A percentile compares a stretch with the other conserved stretches of the same genome.
These are phyloP conservation scores for Noctua pronuba DNA, from an alignment of 2,888 invertebrate genomes.

Conservation along the genomic window DNA sequence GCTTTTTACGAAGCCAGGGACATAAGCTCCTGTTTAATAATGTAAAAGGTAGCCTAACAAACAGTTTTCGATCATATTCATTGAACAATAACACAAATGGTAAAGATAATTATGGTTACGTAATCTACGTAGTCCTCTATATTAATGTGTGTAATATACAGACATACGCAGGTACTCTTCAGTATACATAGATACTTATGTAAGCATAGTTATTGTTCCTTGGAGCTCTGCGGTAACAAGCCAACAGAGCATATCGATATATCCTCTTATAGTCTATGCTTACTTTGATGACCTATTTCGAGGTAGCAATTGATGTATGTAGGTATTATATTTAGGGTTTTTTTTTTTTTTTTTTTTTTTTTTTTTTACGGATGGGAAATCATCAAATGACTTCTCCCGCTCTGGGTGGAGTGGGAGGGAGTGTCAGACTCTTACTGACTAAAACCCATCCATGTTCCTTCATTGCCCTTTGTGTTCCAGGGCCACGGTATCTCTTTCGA, in stretches of 20 bases:
- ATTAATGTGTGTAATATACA: not conserved
- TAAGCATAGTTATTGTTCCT: constrained; percentile 22
- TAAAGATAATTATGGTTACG: constrained; percentile 3
- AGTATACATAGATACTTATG: not conserved
- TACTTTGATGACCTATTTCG: not conserved
- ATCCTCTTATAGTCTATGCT: not conserved
- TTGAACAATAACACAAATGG: constrained; percentile 15
- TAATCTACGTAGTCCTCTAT: not conserved
- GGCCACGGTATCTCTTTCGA: too few relatives aligned
- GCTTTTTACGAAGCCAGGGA: not conserved
- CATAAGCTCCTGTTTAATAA: not conserved
- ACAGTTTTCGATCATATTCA: constrained; percentile 12
- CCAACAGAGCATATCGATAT: not conserved
- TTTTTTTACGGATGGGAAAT: too few relatives aligned
- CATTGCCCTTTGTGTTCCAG: too few relatives aligned
- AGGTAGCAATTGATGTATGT: not conserved
- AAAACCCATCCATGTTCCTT: too few relatives aligned
- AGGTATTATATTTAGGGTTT: too few relatives aligned
- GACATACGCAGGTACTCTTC: not conserved
- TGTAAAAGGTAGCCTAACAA: not conserved
- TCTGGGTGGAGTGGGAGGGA: too few relatives aligned
- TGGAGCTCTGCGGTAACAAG: constrained; percentile 4
- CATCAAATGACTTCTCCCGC: too few relatives aligned
- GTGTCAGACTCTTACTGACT: too few relatives aligned
- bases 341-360: too few relatives aligned